Percentiles rank a stretch among this genome's conserved stretches.
phyloP scores from a whole-genome alignment of 2,797 vertebrate genomes.

The Karalla daura region DNA sequence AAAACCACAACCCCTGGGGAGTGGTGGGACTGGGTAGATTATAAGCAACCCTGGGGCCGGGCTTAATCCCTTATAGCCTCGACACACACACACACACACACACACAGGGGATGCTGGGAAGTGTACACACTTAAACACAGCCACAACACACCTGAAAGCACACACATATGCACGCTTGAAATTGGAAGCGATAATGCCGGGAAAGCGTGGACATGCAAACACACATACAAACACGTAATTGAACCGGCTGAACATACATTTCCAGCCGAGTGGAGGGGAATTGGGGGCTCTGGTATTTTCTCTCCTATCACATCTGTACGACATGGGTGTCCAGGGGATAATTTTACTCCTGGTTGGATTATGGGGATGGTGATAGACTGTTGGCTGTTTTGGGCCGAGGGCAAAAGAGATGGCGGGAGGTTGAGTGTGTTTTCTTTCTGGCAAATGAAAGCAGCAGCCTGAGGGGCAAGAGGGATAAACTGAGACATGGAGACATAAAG shows the following conservation, averaged over 20 bases:
- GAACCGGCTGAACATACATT: conserved; percentile 1
- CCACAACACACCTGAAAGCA: conserved; percentile 19
- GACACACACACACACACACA: conserved; percentile 11
- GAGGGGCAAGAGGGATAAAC: conserved; percentile 42
- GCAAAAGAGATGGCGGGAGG: conserved; percentile 32
- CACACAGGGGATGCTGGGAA: not conserved
- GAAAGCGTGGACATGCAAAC: not conserved
- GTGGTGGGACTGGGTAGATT: conserved; percentile 67
- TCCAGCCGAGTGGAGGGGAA: conserved; percentile 12
- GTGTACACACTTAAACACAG: conserved; percentile 17
- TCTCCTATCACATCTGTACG: conserved; percentile 25
- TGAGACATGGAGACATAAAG: conserved; percentile 45
- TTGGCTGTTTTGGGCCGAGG: conserved; percentile 20
- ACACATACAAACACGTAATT: conserved; percentile 8
- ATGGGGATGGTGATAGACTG: conserved; percentile 64
- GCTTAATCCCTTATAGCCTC: conserved; percentile 47
- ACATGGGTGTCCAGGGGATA: conserved; percentile 41
- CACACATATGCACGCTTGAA: not conserved
- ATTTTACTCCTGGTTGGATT: conserved; percentile 55
- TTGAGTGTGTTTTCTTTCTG: conserved; percentile 1
- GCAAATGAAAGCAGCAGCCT: conserved; percentile 57
- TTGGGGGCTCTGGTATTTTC: no score
- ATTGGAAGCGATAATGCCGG: conserved; percentile 11
- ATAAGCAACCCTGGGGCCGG: conserved; percentile 61
- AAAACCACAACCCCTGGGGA: conserved; percentile 66